A percentile compares a stretch with the other conserved stretches of the same genome.
Evolutionary conservation across 2,888 invertebrate genomes (phyloP).

Genomic region (Ornithoptera priamus): DNA sequence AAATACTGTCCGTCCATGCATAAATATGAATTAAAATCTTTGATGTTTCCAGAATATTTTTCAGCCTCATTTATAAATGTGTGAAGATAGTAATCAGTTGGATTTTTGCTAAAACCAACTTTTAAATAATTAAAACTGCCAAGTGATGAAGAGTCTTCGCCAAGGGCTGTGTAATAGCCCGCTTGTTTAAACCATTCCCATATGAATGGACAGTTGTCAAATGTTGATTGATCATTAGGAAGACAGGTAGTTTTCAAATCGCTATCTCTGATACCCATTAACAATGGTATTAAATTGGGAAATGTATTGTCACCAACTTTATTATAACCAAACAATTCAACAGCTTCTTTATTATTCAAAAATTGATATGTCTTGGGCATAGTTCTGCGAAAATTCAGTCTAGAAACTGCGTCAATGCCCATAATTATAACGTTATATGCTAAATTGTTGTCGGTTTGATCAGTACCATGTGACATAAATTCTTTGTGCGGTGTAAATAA

Average conservation of each 20-base stretch:
- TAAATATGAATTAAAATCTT: conserved; percentile 78
- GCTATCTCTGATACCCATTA: conserved; percentile 83
- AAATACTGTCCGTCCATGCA: conserved; percentile 84
- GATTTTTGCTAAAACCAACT: conserved; percentile 84
- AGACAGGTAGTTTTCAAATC: conserved; percentile 82
- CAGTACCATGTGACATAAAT: conserved; percentile 32
- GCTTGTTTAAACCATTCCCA: conserved; percentile 87
- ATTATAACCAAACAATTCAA: conserved; percentile 92
- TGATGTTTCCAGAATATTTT: conserved; percentile 80
- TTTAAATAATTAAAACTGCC: conserved; percentile 87
- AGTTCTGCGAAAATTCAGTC: conserved; percentile 89
- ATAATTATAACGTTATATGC: conserved; percentile 85
- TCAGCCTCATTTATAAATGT: conserved; percentile 83
- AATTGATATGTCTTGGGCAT: conserved; percentile 84
- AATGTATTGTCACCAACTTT: conserved; percentile 96
- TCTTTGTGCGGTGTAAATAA: conserved; percentile 76
- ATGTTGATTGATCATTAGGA: conserved; percentile 69
- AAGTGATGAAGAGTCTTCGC: conserved; percentile 87
- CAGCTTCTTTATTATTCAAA: conserved; percentile 79
- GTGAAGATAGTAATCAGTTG: conserved; percentile 90
- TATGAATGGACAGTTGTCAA: conserved; percentile 87
- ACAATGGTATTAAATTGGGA: conserved; percentile 89
- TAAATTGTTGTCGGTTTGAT: conserved; percentile 31
- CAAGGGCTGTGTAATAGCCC: conserved; percentile 87
- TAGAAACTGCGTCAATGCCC: conserved; percentile 91